These are phyloP conservation scores for Galeopterus variegatus DNA, from an alignment of 2,113 vertebrate species.

Conservation along the genomic window DNA sequence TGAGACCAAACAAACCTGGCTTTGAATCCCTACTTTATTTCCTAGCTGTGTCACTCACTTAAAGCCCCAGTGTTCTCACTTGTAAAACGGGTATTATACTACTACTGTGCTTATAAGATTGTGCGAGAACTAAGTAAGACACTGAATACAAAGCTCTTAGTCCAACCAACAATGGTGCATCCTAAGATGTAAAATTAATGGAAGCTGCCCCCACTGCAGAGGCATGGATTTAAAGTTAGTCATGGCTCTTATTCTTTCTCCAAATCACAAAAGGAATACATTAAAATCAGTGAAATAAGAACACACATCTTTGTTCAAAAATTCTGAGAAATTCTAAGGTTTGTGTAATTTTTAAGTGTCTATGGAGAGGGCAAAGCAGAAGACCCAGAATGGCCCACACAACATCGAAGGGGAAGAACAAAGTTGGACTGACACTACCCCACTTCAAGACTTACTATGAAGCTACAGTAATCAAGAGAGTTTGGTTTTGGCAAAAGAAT, in stretches of 20 bases:
- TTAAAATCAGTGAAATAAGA: not conserved
- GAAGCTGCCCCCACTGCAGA: too few relatives aligned
- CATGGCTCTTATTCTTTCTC: not conserved
- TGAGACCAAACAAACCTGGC: not conserved
- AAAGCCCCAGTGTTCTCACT: too few relatives aligned
- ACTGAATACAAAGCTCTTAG: not conserved
- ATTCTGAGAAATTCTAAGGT: not conserved
- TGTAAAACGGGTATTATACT: not conserved
- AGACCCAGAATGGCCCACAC: not conserved
- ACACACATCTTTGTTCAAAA: not conserved
- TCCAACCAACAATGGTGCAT: not conserved
- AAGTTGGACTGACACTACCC: too few relatives aligned
- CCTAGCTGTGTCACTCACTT: too few relatives aligned
- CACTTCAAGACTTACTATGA: too few relatives aligned
- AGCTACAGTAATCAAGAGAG: too few relatives aligned
- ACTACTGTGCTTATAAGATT: not conserved
- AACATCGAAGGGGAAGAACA: too few relatives aligned
- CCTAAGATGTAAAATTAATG: not conserved
- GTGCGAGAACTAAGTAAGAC: not conserved
- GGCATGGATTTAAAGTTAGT: not conserved
- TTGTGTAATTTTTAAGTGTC: too few relatives aligned
- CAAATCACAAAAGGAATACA: not conserved
- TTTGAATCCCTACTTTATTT: not conserved
- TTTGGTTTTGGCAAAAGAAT: too few relatives aligned
- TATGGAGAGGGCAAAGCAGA: not conserved